Base-by-base conservation (phyloP, 2,888 invertebrate species). In the Nemotelus nigrinus region DNA sequence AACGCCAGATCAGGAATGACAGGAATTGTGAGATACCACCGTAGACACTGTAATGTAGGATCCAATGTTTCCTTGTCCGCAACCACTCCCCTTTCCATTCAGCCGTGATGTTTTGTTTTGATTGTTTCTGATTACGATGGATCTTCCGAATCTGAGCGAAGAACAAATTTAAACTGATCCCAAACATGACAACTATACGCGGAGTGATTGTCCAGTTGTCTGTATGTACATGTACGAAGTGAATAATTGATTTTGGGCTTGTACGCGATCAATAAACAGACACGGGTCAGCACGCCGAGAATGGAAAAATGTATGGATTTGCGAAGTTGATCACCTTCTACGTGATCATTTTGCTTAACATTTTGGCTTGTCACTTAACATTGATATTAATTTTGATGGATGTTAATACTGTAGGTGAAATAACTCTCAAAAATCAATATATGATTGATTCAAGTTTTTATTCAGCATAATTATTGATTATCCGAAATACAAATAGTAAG, bases 71-170 rank as follows among this genome's bases (percentile, higher is more conserved):
- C 5, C 44, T 55, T 44, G 10, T 45, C 71, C 68, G 41, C 68
- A 43, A 57, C 53, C 6, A 57, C 67, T 67, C 67, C 67, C 25
- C 41, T 53, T 43, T 41, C 48, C 74, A 41, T 67, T 44, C 55
- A 55, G 47, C 53, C 65, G 65, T 76, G 77, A 77, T 77, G 64
- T 71, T 76, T 50, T 79, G 79, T 79, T 79, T 77, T 79, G 79
- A 79, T 79, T 78, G 79, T 79, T 74, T 79, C 79, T 79, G 79
- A 79, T 79, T 79, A 79, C 76, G 78, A 76, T 79, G 77, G 77
- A 79, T 67, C 65, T 55, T 25, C 25, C 25, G 74, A 70, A 75
- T 58, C 75, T 48, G 68, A 76, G 77, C 70, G 76, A 75, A 77
- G 76, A 77, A 79, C 79, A 79, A 79, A 79, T 79, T 79, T 77